Percentiles rank a stretch among this genome's conserved stretches.
These are phyloP conservation scores for Microcebus jonahi DNA, from an alignment of 2,113 vertebrate species.

Conservation along the genomic window DNA sequence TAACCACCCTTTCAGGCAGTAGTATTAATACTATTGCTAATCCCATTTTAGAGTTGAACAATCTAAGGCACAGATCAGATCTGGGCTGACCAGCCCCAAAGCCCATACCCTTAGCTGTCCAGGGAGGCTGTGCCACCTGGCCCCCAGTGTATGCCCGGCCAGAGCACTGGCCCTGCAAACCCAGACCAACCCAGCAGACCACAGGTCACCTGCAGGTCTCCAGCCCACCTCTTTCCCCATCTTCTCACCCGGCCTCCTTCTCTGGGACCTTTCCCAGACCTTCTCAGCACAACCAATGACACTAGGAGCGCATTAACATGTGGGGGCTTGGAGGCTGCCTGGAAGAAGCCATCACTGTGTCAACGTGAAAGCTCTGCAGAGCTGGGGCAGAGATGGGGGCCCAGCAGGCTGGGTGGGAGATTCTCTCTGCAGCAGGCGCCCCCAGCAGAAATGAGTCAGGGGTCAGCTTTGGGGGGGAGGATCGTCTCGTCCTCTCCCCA, in stretches of 20 bases:
- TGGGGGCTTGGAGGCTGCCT: neutral
- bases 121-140: neutral
- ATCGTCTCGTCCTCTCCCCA: too few relatives aligned
- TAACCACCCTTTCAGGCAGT: neutral
- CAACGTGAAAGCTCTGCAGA: neutral
- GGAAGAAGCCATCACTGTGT: neutral
- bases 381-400: neutral
- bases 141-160: neutral
- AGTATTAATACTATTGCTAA: too few relatives aligned
- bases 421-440: neutral
- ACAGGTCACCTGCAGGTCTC: neutral
- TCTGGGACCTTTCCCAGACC: neutral
- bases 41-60: neutral
- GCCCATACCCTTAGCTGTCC: neutral
- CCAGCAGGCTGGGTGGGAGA: neutral
- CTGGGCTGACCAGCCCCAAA: neutral
- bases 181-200: neutral
- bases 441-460: neutral
- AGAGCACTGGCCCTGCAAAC: neutral
- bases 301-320: neutral
- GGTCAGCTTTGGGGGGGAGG: neutral
- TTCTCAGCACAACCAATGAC: neutral
- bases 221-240: neutral
- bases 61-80: neutral
- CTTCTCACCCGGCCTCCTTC: neutral